Evolutionary conservation across 2,113 vertebrate genomes (phyloP).

Genomic region (Lota lota): DNA sequence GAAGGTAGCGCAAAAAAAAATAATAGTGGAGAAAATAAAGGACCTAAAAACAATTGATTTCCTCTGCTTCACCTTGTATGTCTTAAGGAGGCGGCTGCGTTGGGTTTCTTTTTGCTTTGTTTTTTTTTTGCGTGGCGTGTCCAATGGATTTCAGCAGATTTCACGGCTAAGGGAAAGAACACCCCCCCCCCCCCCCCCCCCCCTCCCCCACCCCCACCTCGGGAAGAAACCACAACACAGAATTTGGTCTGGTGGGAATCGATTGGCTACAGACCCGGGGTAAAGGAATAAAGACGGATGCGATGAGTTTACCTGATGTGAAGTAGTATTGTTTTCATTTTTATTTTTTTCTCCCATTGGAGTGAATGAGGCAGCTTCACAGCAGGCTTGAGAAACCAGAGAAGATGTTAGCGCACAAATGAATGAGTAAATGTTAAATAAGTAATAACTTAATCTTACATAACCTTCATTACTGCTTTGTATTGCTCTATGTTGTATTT

Average conservation of each 20-base stretch:
- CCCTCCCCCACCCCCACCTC: too few relatives aligned
- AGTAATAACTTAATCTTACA: too few relatives aligned
- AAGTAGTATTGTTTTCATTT: slow-evolving; percentile 17
- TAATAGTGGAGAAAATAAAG: slow-evolving; percentile 46
- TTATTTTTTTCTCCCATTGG: not conserved
- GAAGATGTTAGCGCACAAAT: too few relatives aligned
- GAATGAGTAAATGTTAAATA: too few relatives aligned
- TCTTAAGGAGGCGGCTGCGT: slow-evolving; percentile 4
- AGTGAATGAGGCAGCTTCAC: not conserved
- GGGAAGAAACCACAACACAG: not conserved
- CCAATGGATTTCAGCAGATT: slow-evolving; percentile 44
- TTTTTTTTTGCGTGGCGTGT: slow-evolving; percentile 33
- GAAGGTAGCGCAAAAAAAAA: not conserved
- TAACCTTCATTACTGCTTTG: too few relatives aligned
- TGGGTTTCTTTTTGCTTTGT: slow-evolving; percentile 29
- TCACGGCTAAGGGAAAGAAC: slow-evolving; percentile 32
- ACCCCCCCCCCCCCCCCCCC: not conserved
- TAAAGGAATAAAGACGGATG: slow-evolving; percentile 25
- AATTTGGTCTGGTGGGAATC: slow-evolving; percentile 29
- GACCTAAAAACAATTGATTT: slow-evolving; percentile 62
- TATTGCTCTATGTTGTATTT: too few relatives aligned
- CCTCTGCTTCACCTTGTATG: slow-evolving; percentile 39
- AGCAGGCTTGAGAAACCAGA: too few relatives aligned
- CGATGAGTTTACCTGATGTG: slow-evolving; percentile 13
- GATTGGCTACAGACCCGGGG: slow-evolving; percentile 23